These are phyloP conservation scores for Elachura formosa DNA, from an alignment of 2,113 vertebrate genomes.

Conservation along the genomic window DNA sequence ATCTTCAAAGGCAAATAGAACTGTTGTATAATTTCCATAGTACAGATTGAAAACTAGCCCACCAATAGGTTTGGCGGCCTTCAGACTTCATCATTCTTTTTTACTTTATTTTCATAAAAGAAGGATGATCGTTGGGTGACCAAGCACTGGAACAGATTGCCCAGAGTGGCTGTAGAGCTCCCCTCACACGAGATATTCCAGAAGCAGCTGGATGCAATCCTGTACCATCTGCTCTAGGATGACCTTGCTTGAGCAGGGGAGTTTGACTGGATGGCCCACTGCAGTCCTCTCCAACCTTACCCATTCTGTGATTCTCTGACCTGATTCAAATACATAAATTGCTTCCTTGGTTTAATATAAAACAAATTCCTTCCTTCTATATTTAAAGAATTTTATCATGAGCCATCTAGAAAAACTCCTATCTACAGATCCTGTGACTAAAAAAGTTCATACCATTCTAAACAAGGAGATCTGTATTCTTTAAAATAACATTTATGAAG, in stretches of 20 bases:
- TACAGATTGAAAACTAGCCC: background rate
- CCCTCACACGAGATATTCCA: background rate
- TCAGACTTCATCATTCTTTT: background rate
- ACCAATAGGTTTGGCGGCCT: background rate
- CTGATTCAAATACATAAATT: background rate
- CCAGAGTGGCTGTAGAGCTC: background rate
- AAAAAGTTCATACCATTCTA: background rate
- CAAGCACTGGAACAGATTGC: background rate
- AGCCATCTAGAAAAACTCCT: background rate
- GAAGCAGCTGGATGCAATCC: background rate
- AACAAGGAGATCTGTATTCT: background rate
- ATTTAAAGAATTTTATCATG: background rate
- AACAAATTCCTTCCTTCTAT: background rate
- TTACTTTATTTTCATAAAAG: background rate
- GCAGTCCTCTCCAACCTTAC: background rate
- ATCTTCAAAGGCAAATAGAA: background rate
- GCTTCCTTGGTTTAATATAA: background rate
- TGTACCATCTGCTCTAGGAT: background rate
- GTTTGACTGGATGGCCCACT: too few relatives aligned
- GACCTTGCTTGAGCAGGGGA: background rate
- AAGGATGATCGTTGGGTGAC: background rate
- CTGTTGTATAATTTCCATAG: background rate
- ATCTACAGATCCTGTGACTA: background rate
- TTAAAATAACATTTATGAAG: background rate
- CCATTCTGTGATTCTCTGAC: background rate